phyloP scores from a whole-genome alignment of 2,797 vertebrate genomes.

The Cossypha polioptera region DNA sequence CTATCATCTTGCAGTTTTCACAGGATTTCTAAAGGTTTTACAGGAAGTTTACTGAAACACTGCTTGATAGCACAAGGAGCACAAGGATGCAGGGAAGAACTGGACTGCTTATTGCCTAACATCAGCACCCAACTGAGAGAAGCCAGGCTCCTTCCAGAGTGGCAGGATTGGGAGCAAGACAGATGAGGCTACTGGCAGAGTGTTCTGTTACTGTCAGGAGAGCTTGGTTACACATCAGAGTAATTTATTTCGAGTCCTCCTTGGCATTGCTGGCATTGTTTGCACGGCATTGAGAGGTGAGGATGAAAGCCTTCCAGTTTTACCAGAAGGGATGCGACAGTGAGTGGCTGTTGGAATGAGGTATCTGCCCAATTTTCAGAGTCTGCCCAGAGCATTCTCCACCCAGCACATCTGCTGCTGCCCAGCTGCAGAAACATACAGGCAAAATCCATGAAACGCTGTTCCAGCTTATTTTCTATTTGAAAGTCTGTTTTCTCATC shows the following conservation, averaged over 20 bases:
- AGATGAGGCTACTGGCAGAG: neutral
- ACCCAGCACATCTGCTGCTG: neutral
- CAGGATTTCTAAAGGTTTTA: neutral
- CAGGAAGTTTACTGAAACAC: fast-evolving
- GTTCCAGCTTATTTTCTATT: neutral
- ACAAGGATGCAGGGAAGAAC: neutral
- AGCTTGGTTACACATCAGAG: neutral
- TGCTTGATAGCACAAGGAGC: neutral
- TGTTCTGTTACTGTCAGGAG: neutral
- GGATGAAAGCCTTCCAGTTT: neutral
- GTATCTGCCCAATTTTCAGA: neutral
- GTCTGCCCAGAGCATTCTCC: neutral
- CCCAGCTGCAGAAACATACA: neutral
- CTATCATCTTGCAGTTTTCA: neutral
- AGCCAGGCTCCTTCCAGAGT: neutral
- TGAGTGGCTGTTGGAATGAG: neutral
- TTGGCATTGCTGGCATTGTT: neutral
- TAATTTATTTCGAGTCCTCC: neutral
- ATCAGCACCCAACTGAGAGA: neutral
- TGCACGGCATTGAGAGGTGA: neutral
- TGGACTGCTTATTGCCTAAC: neutral
- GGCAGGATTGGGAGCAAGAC: neutral
- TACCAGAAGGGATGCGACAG: fast-evolving
- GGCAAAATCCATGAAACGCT: neutral
- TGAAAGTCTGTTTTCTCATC: neutral